Base-by-base conservation (phyloP, 2,888 invertebrate genomes). In the Drosophila mimica region DNA sequence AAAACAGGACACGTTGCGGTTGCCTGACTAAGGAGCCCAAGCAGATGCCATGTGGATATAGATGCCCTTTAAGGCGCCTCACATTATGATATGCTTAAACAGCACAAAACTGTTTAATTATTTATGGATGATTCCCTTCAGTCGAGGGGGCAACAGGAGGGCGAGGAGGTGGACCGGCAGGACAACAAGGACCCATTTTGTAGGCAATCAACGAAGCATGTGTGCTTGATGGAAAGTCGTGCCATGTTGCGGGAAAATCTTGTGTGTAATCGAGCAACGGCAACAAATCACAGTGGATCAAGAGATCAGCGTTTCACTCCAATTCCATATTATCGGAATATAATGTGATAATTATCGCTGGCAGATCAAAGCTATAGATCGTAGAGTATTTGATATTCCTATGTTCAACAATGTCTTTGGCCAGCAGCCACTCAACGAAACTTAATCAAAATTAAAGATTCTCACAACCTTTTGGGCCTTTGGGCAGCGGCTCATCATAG, bases 41-140 rank as follows among this genome's bases (percentile, higher is more conserved):
- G 72, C 77, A 81, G 58, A 64, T 77, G 61, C 25, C 38, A 49
- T 54, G 53, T 40, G 69, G 58, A 62, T 77, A 53, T 62, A 78
- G 66, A 56, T 58, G 57, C 73, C 70, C 77, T 85, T 90, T 89
- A 71, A 88, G 83, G 89, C 78, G 76, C 69, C 74, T 81, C 87
- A 76, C 88, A 88, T 90, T 86, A 91, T 91, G 82, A 91, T 91
- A 89, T 91, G 91, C 88, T 80, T 87, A 82, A 87, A 81, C 90
- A 90, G 82, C 88, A 85, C 76, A 91, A 91, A 88, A 89, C 84
- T 85, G 81, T 91, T 91, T 91, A 91, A 92, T 92, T 91, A 92
- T 92, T 91, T 91, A 90, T 88, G 81, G 79, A 83, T 70, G 69
- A 76, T 68, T 66, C 59, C 76, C 71, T 71, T 69, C 31, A 25